Evolutionary conservation across 2,888 invertebrate genomes (phyloP), one percentile per base, ranked within the genome.

Genomic region (Polymixis flavicincta): DNA sequence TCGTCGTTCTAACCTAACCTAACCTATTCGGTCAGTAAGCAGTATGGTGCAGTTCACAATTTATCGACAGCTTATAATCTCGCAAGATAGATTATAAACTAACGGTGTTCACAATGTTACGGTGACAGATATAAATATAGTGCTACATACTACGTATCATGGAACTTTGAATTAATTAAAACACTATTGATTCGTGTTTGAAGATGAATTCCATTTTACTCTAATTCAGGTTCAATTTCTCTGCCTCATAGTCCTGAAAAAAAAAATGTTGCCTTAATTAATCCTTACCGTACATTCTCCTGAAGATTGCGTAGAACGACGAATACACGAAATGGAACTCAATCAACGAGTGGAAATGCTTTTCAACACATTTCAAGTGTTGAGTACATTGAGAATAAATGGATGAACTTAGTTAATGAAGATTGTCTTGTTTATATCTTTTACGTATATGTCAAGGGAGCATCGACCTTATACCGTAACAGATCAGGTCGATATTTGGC

Each of bases 391-490:
- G 28, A 28, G 25, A 75, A 32, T 57, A 52, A 77, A 75, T 68
- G 59, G 22, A 60, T 11, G 17, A 78, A 54, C 37, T 54, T 59
- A 37, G 50, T 37, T 60, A 78, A 76, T 52, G 25, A 54, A 68
- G 66, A 76, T 65, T 57, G 50, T 57, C 48, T 73, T 74, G 65
- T 52, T 75, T 28, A 73, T 45, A 75, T n/a, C 59, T 52, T 75
- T 28, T 25, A 32, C 17, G n/a, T 61, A 22, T 8, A 45, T 19
- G 3, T 32, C 32, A 25, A 55, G 14, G 45, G 28, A 59, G 9
- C 28, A 42, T 42, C 59, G 50, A 50, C 28, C n/a, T 52, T 19
- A 28, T 19, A 28, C 19, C 28, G 6, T 32, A 45, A 71, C 8
- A 32, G 9, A 71, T 45, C 6, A 28, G 8, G n/a, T 28, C 54